Conservation (phyloP, 35 echinoderm and acorn worm genomes). For the Eucidaris tribuloides region DNA sequence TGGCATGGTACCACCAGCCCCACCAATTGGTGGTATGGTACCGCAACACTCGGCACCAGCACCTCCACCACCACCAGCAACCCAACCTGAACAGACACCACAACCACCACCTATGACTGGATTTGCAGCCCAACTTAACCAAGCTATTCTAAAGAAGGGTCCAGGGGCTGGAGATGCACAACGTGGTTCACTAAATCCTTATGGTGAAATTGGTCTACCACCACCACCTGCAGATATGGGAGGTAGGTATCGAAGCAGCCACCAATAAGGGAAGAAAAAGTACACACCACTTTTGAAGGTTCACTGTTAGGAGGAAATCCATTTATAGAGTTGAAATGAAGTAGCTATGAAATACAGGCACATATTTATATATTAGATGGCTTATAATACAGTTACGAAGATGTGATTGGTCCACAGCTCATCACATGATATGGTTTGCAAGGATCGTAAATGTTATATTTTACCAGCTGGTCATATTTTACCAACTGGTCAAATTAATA, state of each 20-base stretch:
- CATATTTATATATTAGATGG: too few species aligned
- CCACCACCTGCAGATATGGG: slow-evolving; percentile 46
- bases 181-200: slow-evolving; percentile 15
- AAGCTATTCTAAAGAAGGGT: slow-evolving; percentile 18
- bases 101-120: slow-evolving; percentile 17
- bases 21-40: slow-evolving; percentile 44
- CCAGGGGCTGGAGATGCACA: background rate
- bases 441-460: too few species aligned
- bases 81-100: slow-evolving; percentile 34
- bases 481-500: too few species aligned
- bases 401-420: too few species aligned
- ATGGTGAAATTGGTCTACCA: slow-evolving; percentile 39
- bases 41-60: slow-evolving; percentile 44
- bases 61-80: slow-evolving; percentile 22
- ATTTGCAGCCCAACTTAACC: slow-evolving; percentile 21
- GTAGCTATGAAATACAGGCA: too few species aligned
- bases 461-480: too few species aligned
- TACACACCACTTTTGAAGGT: too few species aligned
- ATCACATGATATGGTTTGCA: too few species aligned
- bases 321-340: too few species aligned
- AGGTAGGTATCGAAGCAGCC: slow-evolving; percentile 49
- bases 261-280: too few species aligned
- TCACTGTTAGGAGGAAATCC: too few species aligned
- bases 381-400: too few species aligned
- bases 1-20: slow-evolving; percentile 37